Percentiles rank a stretch among this genome's conserved stretches.
These are phyloP conservation scores for Corythornis madagascariensis DNA, from an alignment of 2,113 vertebrate species.

Conservation along the genomic window DNA sequence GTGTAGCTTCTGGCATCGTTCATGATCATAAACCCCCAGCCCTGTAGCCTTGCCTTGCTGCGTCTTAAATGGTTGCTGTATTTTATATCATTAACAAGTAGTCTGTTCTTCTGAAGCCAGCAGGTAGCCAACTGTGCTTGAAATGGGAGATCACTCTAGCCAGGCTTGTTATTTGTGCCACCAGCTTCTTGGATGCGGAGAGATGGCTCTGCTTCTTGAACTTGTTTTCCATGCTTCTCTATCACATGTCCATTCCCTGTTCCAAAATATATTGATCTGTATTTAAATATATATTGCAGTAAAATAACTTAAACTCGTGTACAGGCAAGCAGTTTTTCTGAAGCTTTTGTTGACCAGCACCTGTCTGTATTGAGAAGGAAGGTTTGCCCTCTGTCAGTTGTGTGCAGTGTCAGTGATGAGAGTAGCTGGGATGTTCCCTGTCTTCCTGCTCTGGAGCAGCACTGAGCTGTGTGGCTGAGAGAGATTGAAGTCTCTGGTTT, in stretches of 20 bases:
- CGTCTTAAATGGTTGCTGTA: conserved; percentile 42
- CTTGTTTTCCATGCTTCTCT: conserved; percentile 41
- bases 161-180: conserved; percentile 48
- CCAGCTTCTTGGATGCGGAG: conserved; percentile 34
- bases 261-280: conserved; percentile 17
- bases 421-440: neutral
- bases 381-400: neutral
- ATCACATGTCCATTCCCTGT: conserved; percentile 3
- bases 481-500: neutral
- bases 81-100: conserved; percentile 42
- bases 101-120: conserved; percentile 48
- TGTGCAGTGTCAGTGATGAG: neutral
- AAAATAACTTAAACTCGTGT: conserved; percentile 19
- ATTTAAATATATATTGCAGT: conserved; percentile 43
- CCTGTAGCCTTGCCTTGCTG: conserved; percentile 48
- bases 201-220: conserved; percentile 45
- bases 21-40: conserved; percentile 10
- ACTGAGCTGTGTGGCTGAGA: neutral
- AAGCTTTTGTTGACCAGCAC: conserved; percentile 8
- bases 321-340: conserved; percentile 27
- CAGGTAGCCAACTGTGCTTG: conserved; percentile 23
- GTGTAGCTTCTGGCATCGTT: neutral
- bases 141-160: conserved; percentile 30
- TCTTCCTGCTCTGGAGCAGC: neutral
- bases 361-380: neutral